phyloP scores from a whole-genome alignment of 2,113 vertebrate species.

The Misgurnus mizolepis region DNA sequence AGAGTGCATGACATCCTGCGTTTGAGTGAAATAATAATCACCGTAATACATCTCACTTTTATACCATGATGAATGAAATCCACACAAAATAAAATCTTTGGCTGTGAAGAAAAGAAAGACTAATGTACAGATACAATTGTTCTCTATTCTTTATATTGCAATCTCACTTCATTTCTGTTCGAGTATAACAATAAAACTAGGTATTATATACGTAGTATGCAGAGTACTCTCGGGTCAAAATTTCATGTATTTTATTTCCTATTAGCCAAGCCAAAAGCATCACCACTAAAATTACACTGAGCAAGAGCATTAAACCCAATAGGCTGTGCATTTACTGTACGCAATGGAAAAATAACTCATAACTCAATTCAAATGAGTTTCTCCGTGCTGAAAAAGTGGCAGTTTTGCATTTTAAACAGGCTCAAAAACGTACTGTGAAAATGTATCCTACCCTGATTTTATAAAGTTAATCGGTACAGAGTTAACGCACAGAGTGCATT shows the following conservation, averaged over 20 bases:
- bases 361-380: constrained; percentile 30
- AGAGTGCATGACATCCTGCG: background rate
- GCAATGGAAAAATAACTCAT: background rate
- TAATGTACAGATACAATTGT: background rate
- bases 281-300: background rate
- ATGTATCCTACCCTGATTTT: constrained; percentile 49
- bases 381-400: constrained; percentile 28
- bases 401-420: constrained; percentile 68
- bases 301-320: constrained; percentile 17
- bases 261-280: background rate
- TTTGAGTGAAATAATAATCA: constrained; percentile 25
- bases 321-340: background rate
- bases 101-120: constrained; percentile 4
- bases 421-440: constrained; percentile 67
- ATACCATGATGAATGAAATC: constrained; percentile 12
- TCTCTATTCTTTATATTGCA: constrained; percentile 2
- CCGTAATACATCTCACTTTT: constrained; percentile 33
- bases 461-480: constrained; percentile 53
- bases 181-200: constrained; percentile 3
- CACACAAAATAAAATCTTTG: constrained; percentile 13
- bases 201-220: constrained; percentile 6
- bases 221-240: background rate
- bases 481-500: constrained; percentile 67
- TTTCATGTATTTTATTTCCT: background rate
- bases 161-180: background rate